A percentile compares a stretch with the other conserved stretches of the same genome.
These are phyloP conservation scores for Calameuta pallipes DNA, from an alignment of 2,888 invertebrate genomes.

Conservation along the genomic window DNA sequence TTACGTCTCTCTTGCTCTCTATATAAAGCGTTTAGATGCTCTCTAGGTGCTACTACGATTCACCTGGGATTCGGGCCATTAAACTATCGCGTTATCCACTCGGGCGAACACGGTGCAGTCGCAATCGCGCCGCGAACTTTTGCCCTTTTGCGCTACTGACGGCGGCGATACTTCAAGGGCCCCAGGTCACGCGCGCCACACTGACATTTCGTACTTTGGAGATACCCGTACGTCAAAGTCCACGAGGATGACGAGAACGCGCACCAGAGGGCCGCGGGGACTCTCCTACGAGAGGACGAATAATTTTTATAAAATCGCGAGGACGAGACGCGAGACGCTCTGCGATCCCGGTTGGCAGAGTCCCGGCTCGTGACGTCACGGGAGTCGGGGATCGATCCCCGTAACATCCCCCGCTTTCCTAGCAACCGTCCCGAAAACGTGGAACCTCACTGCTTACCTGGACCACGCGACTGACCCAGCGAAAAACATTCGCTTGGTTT, in stretches of 20 bases:
- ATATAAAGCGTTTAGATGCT: not conserved
- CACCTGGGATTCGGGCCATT: not conserved
- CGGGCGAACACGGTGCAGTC: not conserved
- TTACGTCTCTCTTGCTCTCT: not conserved
- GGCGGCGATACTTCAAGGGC: not conserved
- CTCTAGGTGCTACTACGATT: not conserved
- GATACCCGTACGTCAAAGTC: not conserved
- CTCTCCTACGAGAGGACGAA: conserved; percentile 10
- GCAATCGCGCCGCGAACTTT: not conserved
- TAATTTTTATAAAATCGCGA: conserved; percentile 18
- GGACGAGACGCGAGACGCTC: conserved; percentile 16
- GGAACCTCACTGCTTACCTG: conserved; percentile 21
- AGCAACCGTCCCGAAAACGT: conserved; percentile 17
- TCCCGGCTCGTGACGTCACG: conserved; percentile 61
- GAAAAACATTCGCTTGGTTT: conserved; percentile 52
- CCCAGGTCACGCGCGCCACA: not conserved
- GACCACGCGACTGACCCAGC: conserved; percentile 47
- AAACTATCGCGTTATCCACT: not conserved
- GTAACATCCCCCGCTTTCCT: conserved; percentile 38
- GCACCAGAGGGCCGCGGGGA: conserved; percentile 2
- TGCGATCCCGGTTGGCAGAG: conserved; percentile 35
- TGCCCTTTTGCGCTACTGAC: not conserved
- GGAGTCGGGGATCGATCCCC: conserved; percentile 63
- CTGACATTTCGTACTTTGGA: not conserved
- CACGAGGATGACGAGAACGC: not conserved